Percentiles rank a stretch among this genome's conserved stretches.
phyloP scores from a whole-genome alignment of 2,797 vertebrate species.

The Bryconaethiops microstoma region DNA sequence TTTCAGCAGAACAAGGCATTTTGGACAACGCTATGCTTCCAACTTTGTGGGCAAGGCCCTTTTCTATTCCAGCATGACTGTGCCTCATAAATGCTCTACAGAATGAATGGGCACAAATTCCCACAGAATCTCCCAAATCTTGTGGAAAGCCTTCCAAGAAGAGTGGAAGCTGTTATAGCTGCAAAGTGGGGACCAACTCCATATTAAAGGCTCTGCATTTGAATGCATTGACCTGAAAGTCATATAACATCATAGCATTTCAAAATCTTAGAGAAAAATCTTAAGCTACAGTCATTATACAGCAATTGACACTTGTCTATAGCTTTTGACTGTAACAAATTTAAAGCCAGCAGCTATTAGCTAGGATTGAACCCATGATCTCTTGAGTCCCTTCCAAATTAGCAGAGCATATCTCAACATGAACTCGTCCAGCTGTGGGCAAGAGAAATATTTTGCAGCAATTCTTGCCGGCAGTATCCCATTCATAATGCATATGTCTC shows the following conservation, averaged over 20 bases:
- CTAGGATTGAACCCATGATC: conserved; percentile 33
- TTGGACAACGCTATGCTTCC: too few species aligned
- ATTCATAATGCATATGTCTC: conserved; percentile 2
- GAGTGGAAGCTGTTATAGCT: too few species aligned
- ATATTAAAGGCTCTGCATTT: too few species aligned
- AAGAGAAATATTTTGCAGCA: conserved; percentile 14
- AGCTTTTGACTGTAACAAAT: background rate
- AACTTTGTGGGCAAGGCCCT: too few species aligned
- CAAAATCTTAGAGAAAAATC: background rate
- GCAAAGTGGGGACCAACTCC: too few species aligned
- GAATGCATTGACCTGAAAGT: too few species aligned
- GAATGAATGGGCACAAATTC: too few species aligned
- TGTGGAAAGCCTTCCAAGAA: too few species aligned
- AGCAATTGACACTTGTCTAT: background rate
- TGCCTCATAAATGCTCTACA: too few species aligned
- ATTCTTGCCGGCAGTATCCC: background rate
- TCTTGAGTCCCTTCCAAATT: background rate
- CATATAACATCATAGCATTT: background rate
- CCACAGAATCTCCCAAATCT: too few species aligned
- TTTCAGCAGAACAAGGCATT: too few species aligned
- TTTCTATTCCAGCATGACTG: too few species aligned
- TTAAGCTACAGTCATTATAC: background rate
- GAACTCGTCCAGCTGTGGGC: background rate
- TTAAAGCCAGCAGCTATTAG: conserved; percentile 9
- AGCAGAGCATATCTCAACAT: conserved; percentile 1